These are phyloP conservation scores for Macroglossus sobrinus DNA, from an alignment of 2,113 vertebrate species.

Conservation along the genomic window DNA sequence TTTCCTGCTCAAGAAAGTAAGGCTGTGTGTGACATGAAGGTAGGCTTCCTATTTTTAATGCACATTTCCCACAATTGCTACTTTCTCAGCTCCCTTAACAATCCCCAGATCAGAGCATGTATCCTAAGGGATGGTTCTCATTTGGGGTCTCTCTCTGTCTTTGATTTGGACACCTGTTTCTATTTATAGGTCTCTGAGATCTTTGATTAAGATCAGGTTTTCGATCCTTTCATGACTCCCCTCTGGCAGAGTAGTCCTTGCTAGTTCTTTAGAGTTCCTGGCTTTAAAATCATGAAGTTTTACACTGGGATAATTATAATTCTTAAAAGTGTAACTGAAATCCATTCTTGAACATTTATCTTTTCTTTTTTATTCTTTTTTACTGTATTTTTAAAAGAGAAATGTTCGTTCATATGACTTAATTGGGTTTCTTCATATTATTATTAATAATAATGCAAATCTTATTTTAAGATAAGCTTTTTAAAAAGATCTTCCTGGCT, in stretches of 20 bases:
- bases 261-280: slow-evolving; percentile 60
- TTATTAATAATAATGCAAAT: not conserved
- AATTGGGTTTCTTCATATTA: not conserved
- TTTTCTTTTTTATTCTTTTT: slow-evolving; percentile 9
- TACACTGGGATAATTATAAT: slow-evolving; percentile 49
- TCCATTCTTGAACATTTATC: slow-evolving; percentile 28
- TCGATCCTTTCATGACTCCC: slow-evolving; percentile 34
- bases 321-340: slow-evolving; percentile 58
- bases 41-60: slow-evolving; percentile 43
- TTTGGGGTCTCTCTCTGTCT: slow-evolving; percentile 50
- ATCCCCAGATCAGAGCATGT: slow-evolving; percentile 15
- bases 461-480: not conserved
- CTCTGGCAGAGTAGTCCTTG: slow-evolving; percentile 23
- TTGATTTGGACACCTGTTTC: slow-evolving; percentile 67
- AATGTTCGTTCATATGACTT: not conserved
- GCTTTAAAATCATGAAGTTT: slow-evolving; percentile 58
- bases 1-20: slow-evolving; percentile 17
- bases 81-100: slow-evolving; percentile 60
- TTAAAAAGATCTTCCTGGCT: not conserved
- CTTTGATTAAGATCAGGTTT: slow-evolving; percentile 67
- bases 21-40: not conserved
- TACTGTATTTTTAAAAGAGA: not conserved
- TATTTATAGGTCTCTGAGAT: slow-evolving; percentile 70
- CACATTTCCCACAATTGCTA: slow-evolving; percentile 50
- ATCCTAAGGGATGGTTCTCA: slow-evolving; percentile 48